Base-by-base conservation (phyloP, 2,888 invertebrate species). In the Orchestes rusci region DNA sequence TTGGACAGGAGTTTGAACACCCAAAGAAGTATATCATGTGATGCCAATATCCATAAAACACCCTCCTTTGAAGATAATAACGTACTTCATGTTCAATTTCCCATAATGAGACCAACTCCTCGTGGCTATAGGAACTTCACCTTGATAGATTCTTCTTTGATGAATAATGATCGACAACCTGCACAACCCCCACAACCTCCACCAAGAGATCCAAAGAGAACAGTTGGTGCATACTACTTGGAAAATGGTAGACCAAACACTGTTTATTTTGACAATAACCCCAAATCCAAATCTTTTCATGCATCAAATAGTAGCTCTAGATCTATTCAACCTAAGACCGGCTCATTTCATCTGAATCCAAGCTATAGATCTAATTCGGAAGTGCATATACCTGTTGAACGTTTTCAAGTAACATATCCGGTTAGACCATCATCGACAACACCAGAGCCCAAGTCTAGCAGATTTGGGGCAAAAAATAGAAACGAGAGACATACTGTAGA, bases 141-240 rank as follows among this genome's bases (percentile, higher is more conserved):
- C 50, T 50, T 64, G 17, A 56, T 63, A 8, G 65, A 66, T 34
- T 32, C 55, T n/a, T 43, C 53, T 19, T 53, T 55, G 34, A 38
- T 59, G 3, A 54, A 50, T 35, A 52, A 48, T 30, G 48, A 47
- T 23, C 56, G 57, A 29, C n/a, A n/a, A n/a, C n/a, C n/a, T n/a
- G 58, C 57, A 23, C 50, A 50, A 23, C 61, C 76, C 27, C 85
- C 87, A 3, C 87, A 88, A 0, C 80, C 82, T 3, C 87, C 87
- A 18, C 86, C 87, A n/a, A 71, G 84, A 55, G 85, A 84, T 66
- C 84, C 82, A 57, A 73, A 80, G 46, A 73, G 77, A 64, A 70
- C 76, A 12, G 66, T 73, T 15, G 72, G 73, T 20, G 71, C 71
- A 29, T 54, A 59, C 48, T 59, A 63, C 46, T 54, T 57, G 48